Evolutionary conservation across 2,797 vertebrate species (phyloP), one percentile per base, ranked within the genome.

Genomic region (Chelidonichthys spinosus): DNA sequence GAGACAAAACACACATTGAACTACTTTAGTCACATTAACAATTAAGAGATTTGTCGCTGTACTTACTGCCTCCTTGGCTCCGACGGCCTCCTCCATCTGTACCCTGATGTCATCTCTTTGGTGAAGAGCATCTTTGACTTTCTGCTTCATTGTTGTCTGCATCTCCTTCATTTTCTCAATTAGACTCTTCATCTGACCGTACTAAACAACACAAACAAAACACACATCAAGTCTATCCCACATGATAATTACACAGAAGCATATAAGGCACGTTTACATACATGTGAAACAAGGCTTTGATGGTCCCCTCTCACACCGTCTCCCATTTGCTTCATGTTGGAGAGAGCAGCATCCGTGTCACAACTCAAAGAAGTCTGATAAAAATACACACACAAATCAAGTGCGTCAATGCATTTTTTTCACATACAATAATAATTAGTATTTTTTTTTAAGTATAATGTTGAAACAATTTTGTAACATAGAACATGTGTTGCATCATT

Each of bases 51-150:
- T 2, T 54, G 50, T 44, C 49, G 25, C 3, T 33, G 18, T 40
- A 33, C 86, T 91, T 94, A 98, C 97, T 76, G 91, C 92, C 32
- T 95, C 90, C 82, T 95, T 96, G 76, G 88, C 87, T 74, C 6
- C 65, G 14, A 95, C 68, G 32, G 95, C 95, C 40, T 95, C 89
- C 1, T 96, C 95, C 63, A 93, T 95, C 75, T 18, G 58, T 39
- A 62, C 78, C 77, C 62, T 95, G 93, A 95, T 95, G 59, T 93
- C 86, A 9, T 95, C 91, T 69, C 54, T 93, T 76, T 97, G 91
- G 55, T 86, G 89, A 71, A 95, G 78, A 86, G 92, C 92, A 52
- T 86, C 90, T 87, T 83, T 89, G 44, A 95, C 90, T 74, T 95
- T 97, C 83, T 92, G 76, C 7, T 83, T 87, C 86, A 94, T 82